Evolutionary conservation across 2,888 invertebrate genomes (phyloP).

Genomic region (Bellardia bayeri): DNA sequence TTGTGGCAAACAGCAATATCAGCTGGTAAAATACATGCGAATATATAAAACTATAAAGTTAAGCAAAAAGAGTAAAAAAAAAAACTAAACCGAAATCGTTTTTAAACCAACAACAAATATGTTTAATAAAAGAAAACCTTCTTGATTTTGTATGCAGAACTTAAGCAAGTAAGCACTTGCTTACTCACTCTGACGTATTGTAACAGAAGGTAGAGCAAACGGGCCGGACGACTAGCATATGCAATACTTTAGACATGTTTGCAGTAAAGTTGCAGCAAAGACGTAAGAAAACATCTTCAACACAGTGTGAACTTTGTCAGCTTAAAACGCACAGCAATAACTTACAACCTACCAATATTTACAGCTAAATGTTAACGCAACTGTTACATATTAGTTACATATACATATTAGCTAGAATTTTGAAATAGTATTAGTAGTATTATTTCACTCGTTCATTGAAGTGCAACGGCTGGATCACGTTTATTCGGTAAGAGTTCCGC

Average conservation of each 20-base stretch:
- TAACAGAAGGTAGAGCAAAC: not conserved
- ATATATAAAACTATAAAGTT: conserved; percentile 42
- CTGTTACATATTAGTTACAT: not conserved
- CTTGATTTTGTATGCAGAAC: too few species aligned
- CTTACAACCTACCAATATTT: conserved; percentile 15
- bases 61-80: conserved; percentile 11
- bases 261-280: conserved; percentile 17
- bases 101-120: too few species aligned
- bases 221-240: not conserved
- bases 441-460: conserved; percentile 3
- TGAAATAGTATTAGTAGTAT: not conserved
- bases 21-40: not conserved
- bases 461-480: conserved; percentile 49
- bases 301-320: conserved; percentile 59
- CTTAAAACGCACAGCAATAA: conserved; percentile 29
- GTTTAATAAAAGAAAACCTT: too few species aligned
- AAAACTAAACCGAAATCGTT: not conserved
- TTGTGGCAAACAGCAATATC: not conserved
- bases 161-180: too few species aligned
- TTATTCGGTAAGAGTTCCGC: conserved; percentile 69
- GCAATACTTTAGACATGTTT: not conserved
- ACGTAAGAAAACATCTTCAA: conserved; percentile 52
- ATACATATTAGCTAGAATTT: not conserved
- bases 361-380: not conserved
- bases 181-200: too few species aligned